Conservation (phyloP, 2,888 invertebrate species). For the Tuta absoluta region DNA sequence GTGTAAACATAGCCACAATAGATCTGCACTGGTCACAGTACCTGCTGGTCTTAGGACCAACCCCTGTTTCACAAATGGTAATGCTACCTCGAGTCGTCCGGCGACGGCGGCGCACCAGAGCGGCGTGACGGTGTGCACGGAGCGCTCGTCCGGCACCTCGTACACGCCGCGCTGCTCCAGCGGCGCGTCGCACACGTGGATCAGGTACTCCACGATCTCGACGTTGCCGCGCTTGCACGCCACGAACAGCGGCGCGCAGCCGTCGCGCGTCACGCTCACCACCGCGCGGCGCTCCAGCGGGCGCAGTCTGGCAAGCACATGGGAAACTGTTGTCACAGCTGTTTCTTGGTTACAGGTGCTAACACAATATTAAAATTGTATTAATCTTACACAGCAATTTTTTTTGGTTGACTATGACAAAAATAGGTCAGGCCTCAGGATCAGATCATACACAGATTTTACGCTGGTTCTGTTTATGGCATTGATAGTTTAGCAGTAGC, state of each 20-base stretch:
- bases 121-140: slow-evolving; percentile 91
- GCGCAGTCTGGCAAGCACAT: slow-evolving; percentile 66
- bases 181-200: slow-evolving; percentile 90
- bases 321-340: neutral
- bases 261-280: slow-evolving; percentile 85
- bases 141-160: slow-evolving; percentile 89
- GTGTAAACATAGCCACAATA: too few species aligned
- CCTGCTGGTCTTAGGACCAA: too few species aligned
- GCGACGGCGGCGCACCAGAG: slow-evolving; percentile 96
- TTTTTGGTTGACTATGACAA: too few species aligned
- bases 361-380: too few species aligned
- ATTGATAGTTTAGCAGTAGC: too few species aligned
- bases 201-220: slow-evolving; percentile 92
- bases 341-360: too few species aligned
- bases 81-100: slow-evolving; percentile 76
- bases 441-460: too few species aligned
- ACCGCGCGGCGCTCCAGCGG: slow-evolving; percentile 84
- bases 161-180: slow-evolving; percentile 93
- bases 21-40: too few species aligned
- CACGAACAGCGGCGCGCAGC: slow-evolving; percentile 91
- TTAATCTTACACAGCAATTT: too few species aligned
- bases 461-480: too few species aligned
- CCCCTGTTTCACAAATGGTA: too few species aligned
- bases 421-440: too few species aligned
- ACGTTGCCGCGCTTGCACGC: slow-evolving; percentile 90